Conservation (phyloP, 2,797 vertebrate species). For the Furcifer pardalis region DNA sequence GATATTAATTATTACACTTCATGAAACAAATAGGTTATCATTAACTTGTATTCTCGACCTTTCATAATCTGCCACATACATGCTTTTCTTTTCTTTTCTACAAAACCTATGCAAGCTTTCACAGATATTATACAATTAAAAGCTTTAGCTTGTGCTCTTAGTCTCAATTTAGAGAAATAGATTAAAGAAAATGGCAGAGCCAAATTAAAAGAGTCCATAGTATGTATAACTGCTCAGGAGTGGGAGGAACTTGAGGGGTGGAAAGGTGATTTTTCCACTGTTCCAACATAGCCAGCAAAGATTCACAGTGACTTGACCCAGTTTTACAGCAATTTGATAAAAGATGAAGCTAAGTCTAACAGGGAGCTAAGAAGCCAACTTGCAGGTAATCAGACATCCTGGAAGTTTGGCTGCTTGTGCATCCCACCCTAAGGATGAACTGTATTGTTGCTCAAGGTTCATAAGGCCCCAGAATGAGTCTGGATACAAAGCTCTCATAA, state of each 20-base stretch:
- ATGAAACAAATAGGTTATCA: constrained; percentile 4
- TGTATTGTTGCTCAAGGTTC: neutral
- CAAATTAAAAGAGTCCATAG: neutral
- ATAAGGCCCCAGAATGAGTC: neutral
- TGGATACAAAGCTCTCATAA: neutral
- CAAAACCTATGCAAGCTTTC: neutral
- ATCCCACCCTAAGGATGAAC: neutral
- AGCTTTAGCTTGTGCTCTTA: neutral
- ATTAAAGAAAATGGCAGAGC: neutral
- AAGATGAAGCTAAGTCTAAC: neutral
- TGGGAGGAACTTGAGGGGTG: neutral
- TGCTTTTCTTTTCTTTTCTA: neutral
- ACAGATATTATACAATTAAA: neutral
- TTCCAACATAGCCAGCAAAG: neutral
- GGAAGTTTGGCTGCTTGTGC: neutral
- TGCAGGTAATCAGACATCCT: neutral
- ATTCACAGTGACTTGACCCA: neutral
- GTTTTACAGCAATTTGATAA: neutral
- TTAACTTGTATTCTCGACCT: neutral
- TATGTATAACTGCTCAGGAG: too few species aligned
- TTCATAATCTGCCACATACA: neutral
- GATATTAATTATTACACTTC: neutral
- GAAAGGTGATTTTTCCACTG: neutral
- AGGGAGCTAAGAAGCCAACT: neutral
- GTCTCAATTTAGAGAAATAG: neutral